Evolutionary conservation across 2,113 vertebrate genomes (phyloP).

Genomic region (Chauna torquata): DNA sequence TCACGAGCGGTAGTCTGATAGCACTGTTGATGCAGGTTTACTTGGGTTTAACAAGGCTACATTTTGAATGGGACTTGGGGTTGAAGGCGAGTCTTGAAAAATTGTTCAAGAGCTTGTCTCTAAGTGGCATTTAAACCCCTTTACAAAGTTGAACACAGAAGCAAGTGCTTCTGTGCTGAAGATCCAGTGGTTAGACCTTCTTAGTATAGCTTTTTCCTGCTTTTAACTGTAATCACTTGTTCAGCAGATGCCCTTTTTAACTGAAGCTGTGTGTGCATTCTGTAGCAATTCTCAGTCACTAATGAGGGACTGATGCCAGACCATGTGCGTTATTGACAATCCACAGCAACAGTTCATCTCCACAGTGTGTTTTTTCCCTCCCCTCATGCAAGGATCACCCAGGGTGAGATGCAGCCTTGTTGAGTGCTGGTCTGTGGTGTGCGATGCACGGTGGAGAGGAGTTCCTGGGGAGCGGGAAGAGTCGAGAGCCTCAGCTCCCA

Average conservation of each 20-base stretch:
- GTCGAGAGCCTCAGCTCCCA: not conserved
- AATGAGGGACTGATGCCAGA: not conserved
- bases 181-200: not conserved
- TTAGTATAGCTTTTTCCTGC: not conserved
- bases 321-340: not conserved
- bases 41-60: not conserved
- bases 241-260: not conserved
- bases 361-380: not conserved
- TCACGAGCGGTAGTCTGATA: fast-evolving
- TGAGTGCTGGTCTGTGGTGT: fast-evolving
- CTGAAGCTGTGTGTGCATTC: not conserved
- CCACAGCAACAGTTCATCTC: not conserved
- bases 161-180: not conserved
- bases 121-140: not conserved
- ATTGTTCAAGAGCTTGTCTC: not conserved
- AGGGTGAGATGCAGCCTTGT: not conserved
- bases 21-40: not conserved
- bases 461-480: not conserved
- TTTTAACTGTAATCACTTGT: not conserved
- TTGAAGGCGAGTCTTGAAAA: too few relatives aligned
- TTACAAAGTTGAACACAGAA: not conserved
- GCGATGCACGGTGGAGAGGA: not conserved
- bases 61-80: not conserved
- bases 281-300: not conserved
- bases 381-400: fast-evolving